Evolutionary conservation across 37 sponge, comb jelly and placozoan species (phyloP), one percentile per base, ranked within the genome.

Genomic region (Sycon ciliatum): DNA sequence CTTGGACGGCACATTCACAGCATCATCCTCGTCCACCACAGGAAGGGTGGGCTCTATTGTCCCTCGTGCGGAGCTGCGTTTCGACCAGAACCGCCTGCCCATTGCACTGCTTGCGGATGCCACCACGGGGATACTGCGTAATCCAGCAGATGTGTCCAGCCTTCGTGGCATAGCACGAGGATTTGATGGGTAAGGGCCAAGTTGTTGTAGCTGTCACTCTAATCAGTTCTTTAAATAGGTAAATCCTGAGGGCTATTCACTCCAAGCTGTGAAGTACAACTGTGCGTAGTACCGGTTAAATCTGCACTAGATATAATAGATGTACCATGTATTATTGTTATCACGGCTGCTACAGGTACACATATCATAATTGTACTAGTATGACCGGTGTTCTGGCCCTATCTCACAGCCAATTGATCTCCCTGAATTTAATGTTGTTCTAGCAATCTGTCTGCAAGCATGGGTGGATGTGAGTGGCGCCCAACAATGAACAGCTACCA

Each of bases 1-100:
- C 60, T 20, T 84, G 29, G 96, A 95, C 76, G 96, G 96, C 0
- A 33, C 65, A n/a, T 73, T 90, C 24, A n/a, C n/a, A n/a, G n/a
- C n/a, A n/a, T n/a, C n/a, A n/a, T n/a, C n/a, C n/a, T 30, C 80
- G 7, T 81, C 74, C 7, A 77, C 77, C 0, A 28, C 57, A 20
- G 80, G 83, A 20, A 34, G 23, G 3, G 56, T 61, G 33, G 83
- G 83, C 7, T 80, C 90, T 16, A 49, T 89, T 18, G 61, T 82
- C 24, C 90, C 90, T 7, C 70, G 65, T 69, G 90, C 90, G 42
- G 86, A 89, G 30, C 49, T 83, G 6, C 79, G 88, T 11, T 60
- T 60, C 16, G 63, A 22, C 63, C 7, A 22, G 9, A 28, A 9
- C 7, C 63, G 63, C 31, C 63, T 60, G 7, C 63, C 63, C 26